Base-by-base conservation (phyloP, 2,797 vertebrate species). In the Enteromius fasciolatus region DNA sequence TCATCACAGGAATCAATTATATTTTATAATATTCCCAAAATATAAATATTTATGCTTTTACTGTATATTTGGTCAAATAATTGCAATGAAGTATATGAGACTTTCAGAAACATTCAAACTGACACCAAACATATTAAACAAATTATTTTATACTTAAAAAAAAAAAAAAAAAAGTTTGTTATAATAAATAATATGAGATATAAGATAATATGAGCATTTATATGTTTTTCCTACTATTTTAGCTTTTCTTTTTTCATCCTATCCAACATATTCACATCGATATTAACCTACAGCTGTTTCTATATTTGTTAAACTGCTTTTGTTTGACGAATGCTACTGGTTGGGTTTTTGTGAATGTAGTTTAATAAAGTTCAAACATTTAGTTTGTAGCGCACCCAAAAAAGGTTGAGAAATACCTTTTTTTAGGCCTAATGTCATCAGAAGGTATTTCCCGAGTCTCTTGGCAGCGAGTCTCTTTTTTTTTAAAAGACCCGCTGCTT, bases 341-440 rank as follows among this genome's bases (percentile, higher is more conserved):
- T 46, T 17, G 25, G 11, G 4, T 68, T 2, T 31, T 72, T 44
- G 18, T 50, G 11, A 33, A 23, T 11, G 59, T n/a, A 17, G n/a
- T 59, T 41, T 25, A 57, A 59, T 39, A 41, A 41, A 41, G 33
- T 36, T 75, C 33, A 59, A 11, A 57, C n/a, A 41, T 39, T 75
- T 75, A 57, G 7, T 75, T 59, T 39, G 33, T 57, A 36, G 48
- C 48, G 8, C 39, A 11, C 4, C 14, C 54, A 75, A 25, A 25
- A 33, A 33, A 14, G n/a, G 23, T 50, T 50, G 23, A 72, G 1
- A 70, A 25, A 25, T 9, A n/a, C 46, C 4, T 52, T n/a, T 31
- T 41, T 33, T 74, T 14, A n/a, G 50, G 41, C 73, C 73, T 59
- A 54, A 59, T 41, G 36, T 59, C 33, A 75, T 75, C 50, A 75